These are phyloP conservation scores for Frankliniella intonsa DNA, from an alignment of 2,888 invertebrate genomes.

Conservation along the genomic window DNA sequence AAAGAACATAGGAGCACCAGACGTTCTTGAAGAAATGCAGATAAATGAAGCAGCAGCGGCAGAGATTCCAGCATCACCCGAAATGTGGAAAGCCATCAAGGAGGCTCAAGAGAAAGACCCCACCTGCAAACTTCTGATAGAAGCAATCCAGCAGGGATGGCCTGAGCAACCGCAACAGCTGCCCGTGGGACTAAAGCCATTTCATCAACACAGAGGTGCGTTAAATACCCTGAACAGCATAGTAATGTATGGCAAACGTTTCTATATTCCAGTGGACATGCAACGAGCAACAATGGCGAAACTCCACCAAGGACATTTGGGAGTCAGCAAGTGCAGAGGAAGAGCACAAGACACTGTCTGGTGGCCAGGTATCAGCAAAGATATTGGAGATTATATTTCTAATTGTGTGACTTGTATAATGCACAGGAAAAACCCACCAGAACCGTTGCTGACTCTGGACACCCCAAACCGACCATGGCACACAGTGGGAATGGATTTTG, in stretches of 20 bases:
- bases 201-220: background rate
- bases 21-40: background rate
- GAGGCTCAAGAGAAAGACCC: background rate
- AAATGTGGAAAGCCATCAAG: background rate
- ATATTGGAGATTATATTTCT: background rate
- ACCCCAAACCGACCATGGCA: conserved; percentile 30
- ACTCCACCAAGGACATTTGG: conserved; percentile 33
- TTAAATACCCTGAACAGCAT: background rate
- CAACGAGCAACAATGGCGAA: background rate
- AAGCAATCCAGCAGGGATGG: background rate
- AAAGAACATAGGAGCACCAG: background rate
- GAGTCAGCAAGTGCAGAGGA: conserved; percentile 31
- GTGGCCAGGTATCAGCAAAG: conserved; percentile 28
- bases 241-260: background rate
- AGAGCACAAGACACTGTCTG: conserved; percentile 30
- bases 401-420: background rate
- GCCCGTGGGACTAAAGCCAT: background rate
- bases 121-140: background rate
- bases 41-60: background rate
- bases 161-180: background rate
- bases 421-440: background rate
- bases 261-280: conserved; percentile 11
- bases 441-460: conserved; percentile 22
- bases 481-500: conserved; percentile 28
- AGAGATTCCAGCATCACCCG: background rate